Evolutionary conservation across 2,113 vertebrate species (phyloP), one percentile per base, ranked within the genome.

Genomic region (Alethe diademata): DNA sequence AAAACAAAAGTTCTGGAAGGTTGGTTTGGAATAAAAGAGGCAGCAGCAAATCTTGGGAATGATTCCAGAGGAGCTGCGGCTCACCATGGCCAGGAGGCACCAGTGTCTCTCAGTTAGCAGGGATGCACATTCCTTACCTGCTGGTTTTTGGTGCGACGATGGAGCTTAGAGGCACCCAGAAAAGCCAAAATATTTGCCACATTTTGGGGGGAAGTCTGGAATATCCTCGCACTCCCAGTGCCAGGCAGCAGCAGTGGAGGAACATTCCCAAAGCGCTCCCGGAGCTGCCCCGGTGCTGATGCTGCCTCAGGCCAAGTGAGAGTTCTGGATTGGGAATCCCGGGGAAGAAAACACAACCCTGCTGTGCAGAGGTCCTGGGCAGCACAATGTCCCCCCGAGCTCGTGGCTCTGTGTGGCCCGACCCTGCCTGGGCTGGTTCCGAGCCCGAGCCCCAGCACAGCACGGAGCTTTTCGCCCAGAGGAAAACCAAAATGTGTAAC

Each of bases 201-300:
- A 6, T n/a, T 48, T 43, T 8, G 0, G 5, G n/a, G 4, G 13
- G 0, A 8, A 53, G 57, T 20, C 19, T 38, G 36, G 5, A 31
- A 14, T 16, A 16, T 18, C 48, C 19, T 36, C 11, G 1, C 12
- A 5, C 11, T 43, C 50, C 15, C 14, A 4, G 3, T 3, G 11
- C 12, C 33, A 20, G 48, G 23, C 50, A 56, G 62, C 26, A 28
- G 75, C 36, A 43, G 33, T 0, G 4, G 4, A 24, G n/a, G 19
- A 43, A 42, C 25, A 1, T 26, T 51, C 31, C 71, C 42, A 19
- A 29, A 42, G 51, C 7, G 1, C 50, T 57, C 29, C 48, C 10
- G 81, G 33, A 86, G 54, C 71, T 79, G 75, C 43, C 36, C n/a
- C 14, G 8, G 16, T 5, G 29, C 20, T 73, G 66, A 3, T 13